Conservation (phyloP, 2,888 invertebrate genomes). For the Callyntrura sp. region DNA sequence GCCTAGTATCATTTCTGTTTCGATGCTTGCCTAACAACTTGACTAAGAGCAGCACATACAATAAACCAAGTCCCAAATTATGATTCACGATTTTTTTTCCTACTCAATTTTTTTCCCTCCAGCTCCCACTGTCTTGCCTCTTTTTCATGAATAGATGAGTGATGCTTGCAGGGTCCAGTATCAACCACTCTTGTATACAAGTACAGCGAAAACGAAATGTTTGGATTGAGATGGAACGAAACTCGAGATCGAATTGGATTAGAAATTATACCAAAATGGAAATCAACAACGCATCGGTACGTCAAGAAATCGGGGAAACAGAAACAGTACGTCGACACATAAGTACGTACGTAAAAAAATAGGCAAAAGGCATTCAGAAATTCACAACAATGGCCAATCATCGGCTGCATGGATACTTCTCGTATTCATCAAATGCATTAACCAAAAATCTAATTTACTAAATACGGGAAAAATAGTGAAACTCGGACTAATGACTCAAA, state of each 20-base stretch:
- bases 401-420: slow-evolving; percentile 18
- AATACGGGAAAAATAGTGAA: slow-evolving; percentile 35
- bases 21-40: slow-evolving; percentile 3
- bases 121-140: slow-evolving; percentile 9
- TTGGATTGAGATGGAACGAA: slow-evolving; percentile 49
- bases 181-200: background rate
- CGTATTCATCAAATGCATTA: slow-evolving; percentile 44
- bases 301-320: slow-evolving; percentile 53
- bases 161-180: slow-evolving; percentile 34
- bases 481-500: slow-evolving; percentile 64
- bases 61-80: slow-evolving; percentile 62
- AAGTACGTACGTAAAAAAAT: slow-evolving; percentile 26
- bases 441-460: slow-evolving; percentile 66
- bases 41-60: background rate
- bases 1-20: background rate
- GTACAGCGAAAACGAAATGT: background rate
- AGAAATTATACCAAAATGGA: slow-evolving; percentile 57
- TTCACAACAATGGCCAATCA: background rate
- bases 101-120: slow-evolving; percentile 8
- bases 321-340: background rate
- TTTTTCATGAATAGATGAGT: slow-evolving; percentile 63
- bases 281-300: background rate
- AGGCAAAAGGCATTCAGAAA: slow-evolving; percentile 11
- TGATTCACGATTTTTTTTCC: slow-evolving; percentile 64
- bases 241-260: slow-evolving; percentile 52